Percentiles rank a stretch among this genome's conserved stretches.
Evolutionary conservation across 1,140 invertebrate genomes (phyloP).

Genomic region (Sipha flava): DNA sequence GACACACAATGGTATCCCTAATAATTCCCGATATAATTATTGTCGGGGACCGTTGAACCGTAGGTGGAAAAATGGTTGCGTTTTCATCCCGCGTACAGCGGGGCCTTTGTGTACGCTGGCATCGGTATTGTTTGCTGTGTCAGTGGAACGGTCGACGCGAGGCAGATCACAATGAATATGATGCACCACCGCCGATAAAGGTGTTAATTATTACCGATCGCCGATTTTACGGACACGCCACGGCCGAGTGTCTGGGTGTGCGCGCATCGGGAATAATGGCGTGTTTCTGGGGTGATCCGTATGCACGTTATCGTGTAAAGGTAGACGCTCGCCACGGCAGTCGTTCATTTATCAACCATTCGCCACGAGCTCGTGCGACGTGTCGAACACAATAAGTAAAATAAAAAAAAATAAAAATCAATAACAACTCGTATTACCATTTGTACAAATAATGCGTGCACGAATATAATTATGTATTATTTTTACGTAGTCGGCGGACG

Average conservation of each 20-base stretch:
- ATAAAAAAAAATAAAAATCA: no score
- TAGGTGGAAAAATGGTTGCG: not conserved
- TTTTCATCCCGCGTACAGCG: not conserved
- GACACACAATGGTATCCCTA: not conserved
- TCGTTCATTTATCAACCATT: constrained; percentile 9
- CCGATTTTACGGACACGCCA: not conserved
- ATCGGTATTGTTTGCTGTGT: no score
- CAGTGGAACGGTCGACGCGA: no score
- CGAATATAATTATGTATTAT: not conserved
- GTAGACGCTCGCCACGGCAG: not conserved
- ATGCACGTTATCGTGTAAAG: not conserved
- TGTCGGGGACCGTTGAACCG: constrained; percentile 11
- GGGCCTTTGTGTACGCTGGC: no score
- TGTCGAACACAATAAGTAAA: no score
- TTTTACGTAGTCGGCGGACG: not conserved
- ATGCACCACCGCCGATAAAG: no score
- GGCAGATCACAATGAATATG: no score
- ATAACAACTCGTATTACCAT: not conserved
- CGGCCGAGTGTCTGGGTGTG: not conserved
- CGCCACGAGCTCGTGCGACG: not conserved
- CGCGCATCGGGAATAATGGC: no score
- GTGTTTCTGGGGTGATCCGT: not conserved
- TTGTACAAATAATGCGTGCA: not conserved
- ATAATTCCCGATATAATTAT: not conserved
- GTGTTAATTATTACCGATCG: not conserved